Percentiles rank a stretch among this genome's conserved stretches.
Evolutionary conservation across 2,113 vertebrate species (phyloP).

Genomic region (Lasiurus borealis): DNA sequence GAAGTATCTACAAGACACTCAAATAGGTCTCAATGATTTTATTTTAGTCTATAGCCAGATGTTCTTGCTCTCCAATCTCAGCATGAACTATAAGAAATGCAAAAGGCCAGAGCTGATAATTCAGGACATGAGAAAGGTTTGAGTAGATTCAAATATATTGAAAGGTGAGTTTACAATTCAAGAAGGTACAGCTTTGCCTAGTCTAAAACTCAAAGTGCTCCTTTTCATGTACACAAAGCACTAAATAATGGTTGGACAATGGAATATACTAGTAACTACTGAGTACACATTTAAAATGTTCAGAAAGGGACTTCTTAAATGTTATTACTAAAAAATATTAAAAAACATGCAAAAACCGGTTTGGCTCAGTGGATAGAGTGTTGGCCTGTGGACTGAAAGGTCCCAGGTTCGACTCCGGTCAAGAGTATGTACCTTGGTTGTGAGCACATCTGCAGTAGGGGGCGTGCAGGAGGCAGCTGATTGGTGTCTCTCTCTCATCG

Average conservation of each 20-base stretch:
- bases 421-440: too few species aligned
- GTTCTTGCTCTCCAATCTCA: background rate
- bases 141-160: background rate
- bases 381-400: too few species aligned
- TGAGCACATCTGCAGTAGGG: too few species aligned
- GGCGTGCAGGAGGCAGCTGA: too few species aligned
- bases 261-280: constrained; percentile 29
- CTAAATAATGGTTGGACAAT: constrained; percentile 42
- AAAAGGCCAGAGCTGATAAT: background rate
- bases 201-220: background rate
- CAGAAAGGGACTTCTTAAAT: background rate
- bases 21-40: background rate
- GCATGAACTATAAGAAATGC: background rate
- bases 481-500: too few species aligned
- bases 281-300: background rate
- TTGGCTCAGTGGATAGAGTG: too few species aligned
- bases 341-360: background rate
- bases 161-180: constrained; percentile 9
- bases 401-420: too few species aligned
- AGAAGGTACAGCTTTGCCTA: background rate
- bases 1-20: background rate
- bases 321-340: constrained; percentile 30
- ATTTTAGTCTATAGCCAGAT: background rate
- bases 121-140: background rate
- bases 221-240: background rate